Base-by-base conservation (phyloP, 1,140 invertebrate genomes). In the Eumeta japonica region DNA sequence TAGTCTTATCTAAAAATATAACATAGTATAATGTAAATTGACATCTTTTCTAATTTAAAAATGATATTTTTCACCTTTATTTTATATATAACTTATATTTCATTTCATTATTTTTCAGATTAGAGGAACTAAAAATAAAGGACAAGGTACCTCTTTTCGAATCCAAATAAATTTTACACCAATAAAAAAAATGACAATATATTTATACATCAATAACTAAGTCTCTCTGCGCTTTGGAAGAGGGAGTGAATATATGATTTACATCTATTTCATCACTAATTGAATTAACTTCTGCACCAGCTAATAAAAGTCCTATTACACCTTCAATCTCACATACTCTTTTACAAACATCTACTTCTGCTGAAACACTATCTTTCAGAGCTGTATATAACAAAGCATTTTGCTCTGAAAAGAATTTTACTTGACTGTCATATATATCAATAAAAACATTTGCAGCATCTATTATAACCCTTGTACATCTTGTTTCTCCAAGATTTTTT, bases 401-500 rank as follows among this genome's bases (percentile, higher is more conserved):
- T 35, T 81, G 72, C 16, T 80, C 68, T 7, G 78, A 76, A 43
- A 82, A 74, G 43, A 64, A 62, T 20, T 80, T 70, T 9, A 85
- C 54, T 52, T 67, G 64, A 42, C 80, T 77, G 51, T 86, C 84
- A 59, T 85, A 89, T 1, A 87, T 76, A 68, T 89, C 88, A 46
- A 93, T 58, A 31, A 93, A 76, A 27, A 83, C 76, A 70, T 86
- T 83, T 18, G 82, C 73, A 15, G 90, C 84, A 75, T 90, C 83
- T 18, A 89, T 74, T 2, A 94, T 55, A 10, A 85, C 80, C 35
- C 81, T 76, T 20, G 83, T 85, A 62, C 89, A 94, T 48, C 84
- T 79, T 28, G 81, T 73, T 56, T 86, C 87, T 31, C 88, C 83
- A 33, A 93, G 75, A 61, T 92, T 78, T 38, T 76, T 83, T 37